These are phyloP conservation scores for Menura novaehollandiae DNA, from an alignment of 2,113 vertebrate genomes.

Conservation along the genomic window DNA sequence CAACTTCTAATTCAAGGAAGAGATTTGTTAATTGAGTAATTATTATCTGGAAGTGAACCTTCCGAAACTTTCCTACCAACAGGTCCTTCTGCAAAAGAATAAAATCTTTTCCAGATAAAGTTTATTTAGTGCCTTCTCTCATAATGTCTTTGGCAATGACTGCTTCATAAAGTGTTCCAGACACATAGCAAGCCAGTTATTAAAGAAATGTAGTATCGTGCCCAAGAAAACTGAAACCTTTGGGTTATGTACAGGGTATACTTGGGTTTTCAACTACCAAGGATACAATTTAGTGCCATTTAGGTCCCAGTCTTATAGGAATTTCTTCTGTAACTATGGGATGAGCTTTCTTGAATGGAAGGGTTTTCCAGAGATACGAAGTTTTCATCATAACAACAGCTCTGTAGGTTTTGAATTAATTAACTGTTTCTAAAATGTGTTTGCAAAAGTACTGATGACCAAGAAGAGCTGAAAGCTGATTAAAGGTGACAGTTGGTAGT, in stretches of 20 bases:
- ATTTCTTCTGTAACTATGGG: background rate
- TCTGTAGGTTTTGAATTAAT: background rate
- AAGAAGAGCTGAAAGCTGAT: background rate
- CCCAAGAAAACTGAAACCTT: background rate
- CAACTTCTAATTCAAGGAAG: background rate
- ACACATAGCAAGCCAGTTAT: background rate
- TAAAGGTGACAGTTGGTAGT: background rate
- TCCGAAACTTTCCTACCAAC: background rate
- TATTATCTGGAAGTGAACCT: background rate
- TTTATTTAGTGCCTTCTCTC: background rate
- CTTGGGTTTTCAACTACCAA: background rate
- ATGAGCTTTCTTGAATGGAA: background rate
- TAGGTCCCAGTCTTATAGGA: background rate
- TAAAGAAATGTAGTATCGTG: background rate
- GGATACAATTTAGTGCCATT: background rate
- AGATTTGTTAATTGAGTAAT: background rate
- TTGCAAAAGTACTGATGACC: background rate
- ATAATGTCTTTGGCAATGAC: background rate
- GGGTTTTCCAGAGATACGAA: background rate
- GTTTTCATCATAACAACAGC: background rate
- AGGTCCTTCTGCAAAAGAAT: background rate
- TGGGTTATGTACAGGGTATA: background rate
- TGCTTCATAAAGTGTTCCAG: background rate
- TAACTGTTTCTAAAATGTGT: background rate
- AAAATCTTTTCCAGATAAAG: background rate